Conservation (phyloP, 2,888 invertebrate species). For the Pogonocherus hispidulus region DNA sequence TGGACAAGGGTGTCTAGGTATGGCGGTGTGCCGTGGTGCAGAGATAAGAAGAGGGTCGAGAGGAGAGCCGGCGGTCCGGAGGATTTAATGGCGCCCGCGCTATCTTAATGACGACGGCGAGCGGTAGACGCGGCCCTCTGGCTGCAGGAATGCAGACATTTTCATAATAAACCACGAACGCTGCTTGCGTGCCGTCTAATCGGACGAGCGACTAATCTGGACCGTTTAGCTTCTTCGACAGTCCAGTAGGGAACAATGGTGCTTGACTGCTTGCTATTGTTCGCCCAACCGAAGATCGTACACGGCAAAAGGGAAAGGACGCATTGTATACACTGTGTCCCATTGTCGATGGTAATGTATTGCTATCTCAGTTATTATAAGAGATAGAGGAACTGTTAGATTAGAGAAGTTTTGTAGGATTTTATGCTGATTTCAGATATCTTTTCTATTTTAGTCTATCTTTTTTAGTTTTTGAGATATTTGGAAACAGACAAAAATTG, state of each 20-base stretch:
- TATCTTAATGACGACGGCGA: constrained; percentile 57
- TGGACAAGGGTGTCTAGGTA: constrained; percentile 23
- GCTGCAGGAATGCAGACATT: constrained; percentile 47
- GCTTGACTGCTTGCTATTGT: background rate
- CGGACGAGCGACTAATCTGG: background rate
- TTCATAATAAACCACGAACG: constrained; percentile 28
- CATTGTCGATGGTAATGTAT: no score
- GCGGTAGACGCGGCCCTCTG: constrained; percentile 32
- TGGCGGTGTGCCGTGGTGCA: constrained; percentile 3
- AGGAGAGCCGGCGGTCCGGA: constrained; percentile 19
- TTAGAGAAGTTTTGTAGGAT: no score
- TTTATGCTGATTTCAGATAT: no score
- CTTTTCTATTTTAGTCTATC: no score
- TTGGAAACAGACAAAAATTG: no score
- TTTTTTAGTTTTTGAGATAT: no score
- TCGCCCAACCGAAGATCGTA: no score
- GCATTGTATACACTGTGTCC: no score
- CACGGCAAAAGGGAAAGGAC: no score
- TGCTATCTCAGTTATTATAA: no score
- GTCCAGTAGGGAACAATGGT: background rate
- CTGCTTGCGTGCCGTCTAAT: constrained; percentile 2
- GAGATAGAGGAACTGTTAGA: no score
- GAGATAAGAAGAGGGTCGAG: constrained; percentile 18
- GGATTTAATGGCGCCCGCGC: constrained; percentile 55
- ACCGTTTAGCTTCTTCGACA: background rate